Base-by-base conservation (phyloP, 2,113 vertebrate genomes). In the Sinocyclocheilus anophthalmus region DNA sequence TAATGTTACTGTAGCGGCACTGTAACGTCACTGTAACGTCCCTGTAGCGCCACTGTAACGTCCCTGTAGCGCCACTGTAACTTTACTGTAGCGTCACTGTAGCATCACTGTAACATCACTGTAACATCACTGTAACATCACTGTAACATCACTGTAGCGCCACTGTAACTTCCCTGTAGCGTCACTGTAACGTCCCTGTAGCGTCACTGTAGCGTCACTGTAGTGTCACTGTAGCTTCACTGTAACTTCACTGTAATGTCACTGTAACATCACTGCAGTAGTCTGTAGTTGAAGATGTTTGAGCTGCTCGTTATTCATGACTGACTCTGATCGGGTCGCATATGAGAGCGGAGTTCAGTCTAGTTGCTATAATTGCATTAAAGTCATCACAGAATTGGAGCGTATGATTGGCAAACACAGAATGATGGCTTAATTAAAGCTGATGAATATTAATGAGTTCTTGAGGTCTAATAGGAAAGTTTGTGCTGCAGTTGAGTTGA, bases 401-500 rank as follows among this genome's bases (percentile, higher is more conserved):
- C 53, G 18, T 2, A 13, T 57, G 50, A 76, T 76, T 76, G 72
- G 42, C 42, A 76, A 26, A 76, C 72, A 78, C 76, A 39, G 57
- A 57, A 26, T 45, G 57, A 59, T 79, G 76, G 20, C 55, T 42
- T 79, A 57, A 78, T 59, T 79, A 59, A 79, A 18, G 53, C 76
- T 59, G 53, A 79, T 79, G 33, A 79, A 79, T 79, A 79, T 79
- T 79, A 61, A 79, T 79, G 77, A 80, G 57, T n/a, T 75, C 72
- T 48, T 22, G 22, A 24, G 42, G 57, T 80, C 78, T 81, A 63
- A 81, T 45, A 69, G n/a, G 61, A 65, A 84, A 85, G 42, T 88
- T 87, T 84, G 70, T 53, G 53, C 72, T 75, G 39, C 48, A 24
- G 69, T 69, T 61, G 24, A 69, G 61, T 65, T 72, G n/a, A 67